A percentile compares a stretch with the other conserved stretches of the same genome.
Conservation (phyloP, 1,140 invertebrate genomes). For the Danaus melanippus region DNA sequence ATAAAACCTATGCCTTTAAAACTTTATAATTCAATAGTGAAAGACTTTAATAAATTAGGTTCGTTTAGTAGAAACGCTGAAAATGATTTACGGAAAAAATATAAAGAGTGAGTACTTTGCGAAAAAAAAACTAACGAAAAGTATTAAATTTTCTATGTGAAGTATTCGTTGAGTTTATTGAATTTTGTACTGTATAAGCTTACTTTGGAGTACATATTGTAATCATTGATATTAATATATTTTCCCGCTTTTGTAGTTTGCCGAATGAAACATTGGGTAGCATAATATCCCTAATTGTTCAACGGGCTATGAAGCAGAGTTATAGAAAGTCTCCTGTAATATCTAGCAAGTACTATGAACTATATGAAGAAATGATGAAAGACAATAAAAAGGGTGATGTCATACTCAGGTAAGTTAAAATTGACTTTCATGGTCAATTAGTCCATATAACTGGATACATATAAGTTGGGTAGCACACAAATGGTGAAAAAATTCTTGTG, state of each 20-base stretch:
- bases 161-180: not conserved
- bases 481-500: too few species aligned
- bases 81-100: conserved; percentile 57
- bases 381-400: conserved; percentile 49
- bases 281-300: conserved; percentile 53
- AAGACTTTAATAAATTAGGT: conserved; percentile 53
- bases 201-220: not conserved
- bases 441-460: too few species aligned
- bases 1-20: conserved; percentile 54
- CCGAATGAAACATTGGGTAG: conserved; percentile 48
- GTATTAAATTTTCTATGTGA: conserved; percentile 4
- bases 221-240: not conserved
- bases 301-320: conserved; percentile 60
- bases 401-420: conserved; percentile 46
- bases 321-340: conserved; percentile 60
- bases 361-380: conserved; percentile 54
- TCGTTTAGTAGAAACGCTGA: conserved; percentile 50
- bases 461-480: too few species aligned
- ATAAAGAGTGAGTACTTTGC: conserved; percentile 44
- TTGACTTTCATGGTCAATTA: not conserved
- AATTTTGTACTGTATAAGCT: not conserved
- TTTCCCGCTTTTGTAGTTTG: conserved; percentile 36
- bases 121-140: not conserved
- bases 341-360: conserved; percentile 58
- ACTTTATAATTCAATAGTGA: conserved; percentile 53